Evolutionary conservation across 2,797 vertebrate genomes (phyloP).

Genomic region (Avahi laniger): DNA sequence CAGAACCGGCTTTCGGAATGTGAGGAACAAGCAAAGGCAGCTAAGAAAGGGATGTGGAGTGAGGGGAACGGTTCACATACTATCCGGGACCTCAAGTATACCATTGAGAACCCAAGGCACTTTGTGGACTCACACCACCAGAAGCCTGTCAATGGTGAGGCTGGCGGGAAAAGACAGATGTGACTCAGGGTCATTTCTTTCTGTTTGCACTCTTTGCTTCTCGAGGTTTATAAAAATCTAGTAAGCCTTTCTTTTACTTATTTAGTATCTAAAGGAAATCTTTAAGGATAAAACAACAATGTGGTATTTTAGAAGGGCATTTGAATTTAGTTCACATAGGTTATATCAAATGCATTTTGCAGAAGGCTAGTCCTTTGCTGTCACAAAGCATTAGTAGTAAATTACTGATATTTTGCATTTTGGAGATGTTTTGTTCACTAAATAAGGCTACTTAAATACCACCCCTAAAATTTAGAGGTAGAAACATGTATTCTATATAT

Average conservation of each 20-base stretch:
- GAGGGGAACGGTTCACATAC: constrained; percentile 93
- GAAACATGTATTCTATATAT: neutral
- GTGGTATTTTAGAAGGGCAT: constrained; percentile 7
- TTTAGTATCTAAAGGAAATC: neutral
- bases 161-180: neutral
- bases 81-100: constrained; percentile 94
- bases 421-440: neutral
- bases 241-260: neutral
- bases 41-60: constrained; percentile 95
- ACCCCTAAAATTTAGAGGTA: neutral
- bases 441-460: neutral
- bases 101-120: constrained; percentile 95
- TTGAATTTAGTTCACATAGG: neutral
- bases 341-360: neutral
- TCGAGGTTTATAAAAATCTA: neutral
- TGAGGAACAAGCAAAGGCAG: constrained; percentile 93
- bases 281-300: neutral
- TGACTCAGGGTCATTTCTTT: neutral
- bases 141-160: constrained; percentile 97
- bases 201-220: neutral
- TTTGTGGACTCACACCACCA: constrained; percentile 98
- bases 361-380: neutral
- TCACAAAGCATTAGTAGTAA: neutral
- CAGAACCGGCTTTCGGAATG: constrained; percentile 94
- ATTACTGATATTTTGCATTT: constrained; percentile 5